phyloP scores from a whole-genome alignment of 2,113 vertebrate genomes.

The Silurus glanis region DNA sequence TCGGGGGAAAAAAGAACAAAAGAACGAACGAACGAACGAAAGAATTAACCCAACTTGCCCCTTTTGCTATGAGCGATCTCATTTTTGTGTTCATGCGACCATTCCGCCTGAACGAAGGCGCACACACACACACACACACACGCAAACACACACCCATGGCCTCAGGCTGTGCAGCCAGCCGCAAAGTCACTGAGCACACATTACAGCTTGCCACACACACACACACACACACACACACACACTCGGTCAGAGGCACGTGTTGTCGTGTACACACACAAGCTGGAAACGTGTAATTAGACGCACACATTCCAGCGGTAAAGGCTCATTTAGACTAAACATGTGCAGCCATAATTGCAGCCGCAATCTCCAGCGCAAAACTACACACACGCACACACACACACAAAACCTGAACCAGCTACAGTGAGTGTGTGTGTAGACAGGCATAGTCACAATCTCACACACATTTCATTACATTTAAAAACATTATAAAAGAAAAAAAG shows the following conservation, averaged over 20 bases:
- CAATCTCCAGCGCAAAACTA: not conserved
- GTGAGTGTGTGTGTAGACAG: too few species aligned
- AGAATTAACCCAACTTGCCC: slow-evolving; percentile 41
- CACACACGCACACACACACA: not conserved
- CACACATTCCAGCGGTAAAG: slow-evolving; percentile 20
- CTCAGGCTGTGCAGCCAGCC: slow-evolving; percentile 35
- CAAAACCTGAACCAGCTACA: not conserved
- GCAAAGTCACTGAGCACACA: slow-evolving; percentile 8
- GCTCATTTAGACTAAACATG: slow-evolving; percentile 36
- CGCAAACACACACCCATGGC: slow-evolving; percentile 43
- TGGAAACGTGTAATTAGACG: slow-evolving; percentile 17
- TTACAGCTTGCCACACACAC: slow-evolving; percentile 10
- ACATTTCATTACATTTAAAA: not conserved
- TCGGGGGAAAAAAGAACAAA: too few species aligned
- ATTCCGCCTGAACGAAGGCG: slow-evolving; percentile 42
- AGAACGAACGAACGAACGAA: not conserved
- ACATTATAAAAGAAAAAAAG: too few species aligned
- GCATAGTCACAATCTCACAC: not conserved
- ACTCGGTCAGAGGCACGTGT: slow-evolving; percentile 14
- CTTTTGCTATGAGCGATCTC: slow-evolving; percentile 32
- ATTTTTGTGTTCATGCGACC: slow-evolving; percentile 45
- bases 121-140: slow-evolving; percentile 39
- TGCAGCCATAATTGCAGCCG: slow-evolving; percentile 17
- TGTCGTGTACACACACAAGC: not conserved
- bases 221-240: not conserved